Conservation (phyloP, 2,113 vertebrate species). For the Caretta caretta region DNA sequence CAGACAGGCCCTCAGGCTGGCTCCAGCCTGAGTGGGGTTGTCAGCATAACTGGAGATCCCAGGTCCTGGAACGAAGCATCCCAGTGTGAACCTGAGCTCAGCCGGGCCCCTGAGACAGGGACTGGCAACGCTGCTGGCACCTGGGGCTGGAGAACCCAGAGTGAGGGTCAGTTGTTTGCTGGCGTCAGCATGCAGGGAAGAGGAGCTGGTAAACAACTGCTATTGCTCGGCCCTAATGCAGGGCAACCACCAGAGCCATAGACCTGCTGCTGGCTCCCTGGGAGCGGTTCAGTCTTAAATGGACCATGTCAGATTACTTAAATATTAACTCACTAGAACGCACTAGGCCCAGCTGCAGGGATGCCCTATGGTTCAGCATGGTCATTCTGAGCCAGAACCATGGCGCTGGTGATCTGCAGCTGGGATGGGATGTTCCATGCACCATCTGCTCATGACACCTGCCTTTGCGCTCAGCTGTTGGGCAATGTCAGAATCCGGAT, state of each 20-base stretch:
- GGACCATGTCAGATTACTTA: too few species aligned
- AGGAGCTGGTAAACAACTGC: not conserved
- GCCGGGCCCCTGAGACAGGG: too few species aligned
- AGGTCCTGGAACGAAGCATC: constrained; percentile 40
- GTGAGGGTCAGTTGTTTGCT: not conserved
- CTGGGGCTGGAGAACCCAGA: not conserved
- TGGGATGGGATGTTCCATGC: too few species aligned
- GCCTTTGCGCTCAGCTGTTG: not conserved
- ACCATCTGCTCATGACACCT: not conserved
- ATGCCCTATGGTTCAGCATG: not conserved
- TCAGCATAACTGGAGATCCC: constrained; percentile 60
- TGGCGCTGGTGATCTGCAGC: not conserved
- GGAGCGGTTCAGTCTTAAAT: not conserved
- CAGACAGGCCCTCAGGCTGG: constrained; percentile 63
- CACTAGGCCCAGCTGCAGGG: not conserved
- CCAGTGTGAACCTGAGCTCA: not conserved
- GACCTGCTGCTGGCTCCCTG: not conserved
- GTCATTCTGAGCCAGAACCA: too few species aligned
- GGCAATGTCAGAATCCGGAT: not conserved
- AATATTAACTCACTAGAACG: not conserved
- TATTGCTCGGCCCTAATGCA: not conserved
- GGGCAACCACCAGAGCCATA: not conserved
- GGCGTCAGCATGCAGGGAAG: not conserved
- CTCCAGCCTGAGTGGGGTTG: not conserved
- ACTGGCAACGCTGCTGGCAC: rapidly evolving